phyloP scores from a whole-genome alignment of 2,797 vertebrate species.

The Pachyuromys duprasi region DNA sequence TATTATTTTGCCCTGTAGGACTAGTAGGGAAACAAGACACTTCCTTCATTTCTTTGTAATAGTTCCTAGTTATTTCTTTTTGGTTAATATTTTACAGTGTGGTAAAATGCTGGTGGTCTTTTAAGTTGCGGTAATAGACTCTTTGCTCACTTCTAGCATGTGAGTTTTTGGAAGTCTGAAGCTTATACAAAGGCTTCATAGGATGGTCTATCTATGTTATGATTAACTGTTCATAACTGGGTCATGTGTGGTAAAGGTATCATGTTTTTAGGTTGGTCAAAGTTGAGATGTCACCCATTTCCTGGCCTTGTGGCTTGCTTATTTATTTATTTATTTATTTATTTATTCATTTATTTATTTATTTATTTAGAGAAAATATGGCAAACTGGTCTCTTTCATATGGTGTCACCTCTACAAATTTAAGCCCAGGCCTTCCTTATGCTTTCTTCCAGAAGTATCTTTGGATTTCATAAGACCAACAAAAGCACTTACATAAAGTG shows the following conservation, averaged over 20 bases:
- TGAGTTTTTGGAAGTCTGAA: constrained; percentile 23
- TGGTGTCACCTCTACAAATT: neutral
- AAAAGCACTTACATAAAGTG: neutral
- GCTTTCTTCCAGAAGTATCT: neutral
- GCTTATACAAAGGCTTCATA: constrained; percentile 12
- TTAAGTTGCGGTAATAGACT: constrained; percentile 29
- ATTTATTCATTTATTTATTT: too few relatives aligned
- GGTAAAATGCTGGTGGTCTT: neutral
- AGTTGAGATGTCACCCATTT: constrained; percentile 13
- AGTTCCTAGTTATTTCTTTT: constrained; percentile 27
- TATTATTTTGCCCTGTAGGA: neutral
- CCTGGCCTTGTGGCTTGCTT: neutral
- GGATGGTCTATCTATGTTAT: neutral
- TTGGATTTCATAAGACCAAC: neutral
- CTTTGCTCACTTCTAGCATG: constrained; percentile 18
- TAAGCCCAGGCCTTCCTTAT: neutral
- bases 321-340: too few relatives aligned
- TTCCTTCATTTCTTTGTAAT: constrained; percentile 50
- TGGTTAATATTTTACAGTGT: neutral
- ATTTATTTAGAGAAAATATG: constrained; percentile 57
- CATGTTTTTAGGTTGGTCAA: neutral
- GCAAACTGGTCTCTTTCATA: neutral
- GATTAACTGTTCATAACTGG: constrained; percentile 17
- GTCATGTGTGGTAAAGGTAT: constrained; percentile 11
- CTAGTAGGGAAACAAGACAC: neutral